A percentile compares a stretch with the other conserved stretches of the same genome.
Evolutionary conservation across 2,888 invertebrate species (phyloP).

Genomic region (Erannis defoliaria): DNA sequence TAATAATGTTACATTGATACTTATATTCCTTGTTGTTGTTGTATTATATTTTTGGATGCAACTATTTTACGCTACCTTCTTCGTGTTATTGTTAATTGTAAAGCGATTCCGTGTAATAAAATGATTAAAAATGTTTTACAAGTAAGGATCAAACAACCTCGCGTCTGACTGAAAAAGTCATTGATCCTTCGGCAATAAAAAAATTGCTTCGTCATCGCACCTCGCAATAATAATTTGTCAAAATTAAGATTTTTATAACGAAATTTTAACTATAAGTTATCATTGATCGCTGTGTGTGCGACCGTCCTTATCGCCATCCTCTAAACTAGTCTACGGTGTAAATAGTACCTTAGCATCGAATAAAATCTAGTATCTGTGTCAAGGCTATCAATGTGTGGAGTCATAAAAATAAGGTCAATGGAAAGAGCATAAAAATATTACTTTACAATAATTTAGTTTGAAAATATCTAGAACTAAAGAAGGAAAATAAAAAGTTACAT

Average conservation of each 20-base stretch:
- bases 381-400: background rate
- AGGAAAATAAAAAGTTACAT: no score
- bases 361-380: slow-evolving; percentile 8
- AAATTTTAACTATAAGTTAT: slow-evolving; percentile 75
- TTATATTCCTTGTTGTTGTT: slow-evolving; percentile 82
- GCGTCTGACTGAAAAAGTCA: slow-evolving; percentile 41
- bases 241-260: slow-evolving; percentile 76
- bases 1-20: slow-evolving; percentile 81
- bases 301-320: slow-evolving; percentile 86
- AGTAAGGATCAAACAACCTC: slow-evolving; percentile 48
- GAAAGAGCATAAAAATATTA: background rate
- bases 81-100: slow-evolving; percentile 72
- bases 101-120: slow-evolving; percentile 59
- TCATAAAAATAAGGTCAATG: background rate
- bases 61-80: slow-evolving; percentile 78
- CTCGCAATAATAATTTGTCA: slow-evolving; percentile 79
- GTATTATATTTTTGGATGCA: slow-evolving; percentile 83
- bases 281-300: slow-evolving; percentile 80
- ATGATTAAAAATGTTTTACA: slow-evolving; percentile 48
- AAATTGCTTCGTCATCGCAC: slow-evolving; percentile 70
- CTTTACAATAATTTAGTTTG: no score
- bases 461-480: no score
- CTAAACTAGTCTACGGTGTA: slow-evolving; percentile 80
- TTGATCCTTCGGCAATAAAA: slow-evolving; percentile 37
- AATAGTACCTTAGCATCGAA: slow-evolving; percentile 10